Conservation (phyloP, 2,113 vertebrate genomes). For the Caloenas nicobarica region DNA sequence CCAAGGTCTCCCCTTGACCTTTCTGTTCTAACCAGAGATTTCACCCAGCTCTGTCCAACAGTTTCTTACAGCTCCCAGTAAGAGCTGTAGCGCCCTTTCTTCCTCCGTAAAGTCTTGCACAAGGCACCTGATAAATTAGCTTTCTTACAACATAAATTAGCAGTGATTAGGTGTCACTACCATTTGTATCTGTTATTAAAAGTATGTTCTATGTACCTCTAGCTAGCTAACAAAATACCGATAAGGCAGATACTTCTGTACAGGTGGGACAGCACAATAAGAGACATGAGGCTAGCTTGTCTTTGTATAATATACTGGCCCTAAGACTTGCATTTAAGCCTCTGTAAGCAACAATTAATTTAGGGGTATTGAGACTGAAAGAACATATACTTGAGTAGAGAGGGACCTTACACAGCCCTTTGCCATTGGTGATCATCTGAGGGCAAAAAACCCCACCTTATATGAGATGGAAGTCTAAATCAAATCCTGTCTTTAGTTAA, state of each 20-base stretch:
- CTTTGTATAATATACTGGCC: neutral
- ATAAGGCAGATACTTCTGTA: neutral
- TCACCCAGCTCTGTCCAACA: neutral
- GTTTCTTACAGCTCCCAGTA: neutral
- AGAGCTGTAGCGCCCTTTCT: neutral
- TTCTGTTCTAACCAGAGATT: neutral
- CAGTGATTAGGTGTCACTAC: neutral
- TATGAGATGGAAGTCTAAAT: neutral
- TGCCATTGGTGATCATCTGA: neutral
- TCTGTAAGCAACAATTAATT: neutral
- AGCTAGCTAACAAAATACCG: neutral
- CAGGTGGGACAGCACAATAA: neutral
- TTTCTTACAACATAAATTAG: neutral
- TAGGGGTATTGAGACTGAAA: neutral
- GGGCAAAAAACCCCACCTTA: neutral
- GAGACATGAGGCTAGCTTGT: neutral
- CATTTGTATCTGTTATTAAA: neutral
- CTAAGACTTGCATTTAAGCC: neutral
- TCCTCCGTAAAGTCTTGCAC: neutral
- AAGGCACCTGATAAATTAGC: neutral
- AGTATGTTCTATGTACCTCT: neutral
- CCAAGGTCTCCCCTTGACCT: neutral
- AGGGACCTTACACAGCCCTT: neutral
- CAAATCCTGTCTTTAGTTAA: neutral
- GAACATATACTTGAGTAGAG: neutral